A percentile compares a stretch with the other conserved stretches of the same genome.
Conservation (phyloP, 2,113 vertebrate genomes). For the Bubo blakistoni region DNA sequence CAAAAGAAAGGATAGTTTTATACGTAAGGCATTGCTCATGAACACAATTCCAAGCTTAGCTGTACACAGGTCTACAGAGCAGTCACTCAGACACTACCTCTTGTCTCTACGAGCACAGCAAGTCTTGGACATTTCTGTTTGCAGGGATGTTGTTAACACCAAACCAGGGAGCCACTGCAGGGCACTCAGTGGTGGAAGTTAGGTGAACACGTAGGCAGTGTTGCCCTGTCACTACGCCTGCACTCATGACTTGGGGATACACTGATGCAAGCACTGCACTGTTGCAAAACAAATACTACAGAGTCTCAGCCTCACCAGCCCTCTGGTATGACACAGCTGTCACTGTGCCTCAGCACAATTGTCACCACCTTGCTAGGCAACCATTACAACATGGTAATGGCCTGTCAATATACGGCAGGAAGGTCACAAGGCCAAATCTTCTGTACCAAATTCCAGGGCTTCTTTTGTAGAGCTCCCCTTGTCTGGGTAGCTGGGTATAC, state of each 20-base stretch:
- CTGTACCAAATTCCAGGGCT: not conserved
- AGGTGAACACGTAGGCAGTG: not conserved
- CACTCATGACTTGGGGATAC: not conserved
- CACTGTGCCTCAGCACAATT: not conserved
- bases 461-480: not conserved
- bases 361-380: constrained; percentile 11
- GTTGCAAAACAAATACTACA: not conserved
- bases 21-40: not conserved
- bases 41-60: not conserved
- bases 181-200: not conserved
- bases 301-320: not conserved
- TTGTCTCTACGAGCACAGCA: not conserved
- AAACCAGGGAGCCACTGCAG: not conserved
- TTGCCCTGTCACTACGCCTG: not conserved
- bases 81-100: not conserved
- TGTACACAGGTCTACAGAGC: not conserved
- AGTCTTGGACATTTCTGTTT: not conserved
- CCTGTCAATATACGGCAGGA: not conserved
- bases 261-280: not conserved
- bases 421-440: not conserved
- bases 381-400: not conserved
- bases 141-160: fast-evolving
- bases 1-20: not conserved
- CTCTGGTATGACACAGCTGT: constrained; percentile 2
- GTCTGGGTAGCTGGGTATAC: not conserved